Conservation (phyloP, 1,140 invertebrate genomes). For the Leptinotarsa defecta region DNA sequence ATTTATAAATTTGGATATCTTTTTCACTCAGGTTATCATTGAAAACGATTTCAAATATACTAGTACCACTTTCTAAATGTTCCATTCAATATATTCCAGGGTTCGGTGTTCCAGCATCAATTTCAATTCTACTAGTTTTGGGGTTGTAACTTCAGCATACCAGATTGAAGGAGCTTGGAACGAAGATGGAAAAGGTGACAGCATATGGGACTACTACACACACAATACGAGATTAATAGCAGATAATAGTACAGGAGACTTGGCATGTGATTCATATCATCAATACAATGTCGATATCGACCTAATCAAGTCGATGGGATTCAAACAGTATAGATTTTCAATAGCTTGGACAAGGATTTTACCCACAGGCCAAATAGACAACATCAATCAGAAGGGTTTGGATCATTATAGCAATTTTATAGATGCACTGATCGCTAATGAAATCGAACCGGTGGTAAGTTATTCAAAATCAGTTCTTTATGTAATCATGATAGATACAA, state of each 20-base stretch:
- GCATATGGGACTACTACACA: conserved; percentile 64
- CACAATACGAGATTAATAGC: conserved; percentile 33
- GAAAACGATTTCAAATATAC: too few relatives aligned
- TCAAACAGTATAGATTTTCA: conserved; percentile 61
- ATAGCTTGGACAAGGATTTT: conserved; percentile 65
- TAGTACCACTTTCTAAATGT: too few relatives aligned
- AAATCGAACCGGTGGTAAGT: conserved; percentile 23
- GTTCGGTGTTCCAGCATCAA: not conserved
- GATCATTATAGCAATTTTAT: conserved; percentile 19
- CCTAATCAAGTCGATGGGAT: conserved; percentile 62
- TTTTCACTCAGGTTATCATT: too few relatives aligned
- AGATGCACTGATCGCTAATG: conserved; percentile 5
- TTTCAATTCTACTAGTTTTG: conserved; percentile 55
- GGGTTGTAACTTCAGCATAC: conserved; percentile 54
- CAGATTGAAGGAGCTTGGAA: conserved; percentile 59
- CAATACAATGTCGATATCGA: conserved; percentile 68
- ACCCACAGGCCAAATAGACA: conserved; percentile 47
- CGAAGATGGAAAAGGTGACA: conserved; percentile 56
- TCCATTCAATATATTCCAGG: too few relatives aligned
- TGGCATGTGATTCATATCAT: conserved; percentile 74
- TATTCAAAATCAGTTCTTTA: too few relatives aligned
- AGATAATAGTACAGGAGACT: conserved; percentile 58
- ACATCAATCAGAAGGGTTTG: conserved; percentile 13
- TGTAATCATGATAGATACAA: too few relatives aligned
- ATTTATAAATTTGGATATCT: too few relatives aligned